Base-by-base conservation (phyloP, 2,797 vertebrate species). In the Hafferia zeledoni region DNA sequence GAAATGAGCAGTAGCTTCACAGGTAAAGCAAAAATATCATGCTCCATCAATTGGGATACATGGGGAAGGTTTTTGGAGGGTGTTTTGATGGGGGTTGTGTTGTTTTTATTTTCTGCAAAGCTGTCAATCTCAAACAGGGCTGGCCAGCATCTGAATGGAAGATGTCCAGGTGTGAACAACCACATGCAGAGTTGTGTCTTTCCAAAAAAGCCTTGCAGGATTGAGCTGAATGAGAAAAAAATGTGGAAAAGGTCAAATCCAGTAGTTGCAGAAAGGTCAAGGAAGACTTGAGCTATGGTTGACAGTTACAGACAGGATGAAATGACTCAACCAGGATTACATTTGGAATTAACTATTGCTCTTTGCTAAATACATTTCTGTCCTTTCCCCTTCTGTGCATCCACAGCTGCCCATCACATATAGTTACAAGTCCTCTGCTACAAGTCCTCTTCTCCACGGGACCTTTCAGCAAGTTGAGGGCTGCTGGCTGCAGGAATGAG, bases 1-100 rank as follows among this genome's bases (percentile, higher is more conserved):
- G 99, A 99, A 98, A 99, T 99, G 99, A 99, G 98, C 98, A 99
- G 98, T 98, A 99, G 99, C 97, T 99, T 99, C 97, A 99, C 99
- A 99, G 99, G 99, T 99, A 98, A 89, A 86, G 47, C 11, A 13
- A 33, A 74, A 43, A 18, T 27, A 5, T 9, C 0, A 0, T 6
- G 3, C 22, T 55, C 39, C 5, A 2, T 37, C 23, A 24, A 3
- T 16, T 15, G 5, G 4, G 30, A 31, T 13, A 7, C 5, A 0
- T 0, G 50, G 44, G 76, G 23, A 78, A 14, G n/a, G 35, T 10
- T 47, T 86, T 28, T 27, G 35, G 39, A 31, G 30, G 22, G 49
- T n/a, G 7, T 77, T 75, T 70, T 18, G 13, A 23, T 13, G 11
- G 57, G 47, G 22, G 35, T 5, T 3, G 7, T 10, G n/a, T 71